Conservation (phyloP, 2,113 vertebrate species). For the Oryzias javanicus region DNA sequence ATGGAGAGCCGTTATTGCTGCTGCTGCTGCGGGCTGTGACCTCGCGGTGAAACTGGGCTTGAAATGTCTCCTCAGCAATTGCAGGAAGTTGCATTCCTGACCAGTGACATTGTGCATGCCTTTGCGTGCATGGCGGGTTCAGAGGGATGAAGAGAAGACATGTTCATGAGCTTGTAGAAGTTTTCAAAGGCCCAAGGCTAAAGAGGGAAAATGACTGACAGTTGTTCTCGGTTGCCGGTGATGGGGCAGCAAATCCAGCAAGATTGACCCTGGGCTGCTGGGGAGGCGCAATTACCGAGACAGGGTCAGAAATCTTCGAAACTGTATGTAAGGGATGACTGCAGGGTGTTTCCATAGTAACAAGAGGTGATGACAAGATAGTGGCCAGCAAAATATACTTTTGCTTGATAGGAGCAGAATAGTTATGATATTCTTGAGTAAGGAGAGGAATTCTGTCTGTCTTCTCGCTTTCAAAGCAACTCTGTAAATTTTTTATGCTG, state of each 20-base stretch:
- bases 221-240: slow-evolving; percentile 33
- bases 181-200: slow-evolving; percentile 7
- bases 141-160: background rate
- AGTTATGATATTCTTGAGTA: background rate
- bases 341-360: slow-evolving; percentile 46
- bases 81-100: slow-evolving; percentile 34
- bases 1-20: slow-evolving; percentile 59
- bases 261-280: slow-evolving; percentile 30
- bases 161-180: background rate
- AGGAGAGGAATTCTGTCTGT: background rate
- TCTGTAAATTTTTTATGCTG: slow-evolving; percentile 5
- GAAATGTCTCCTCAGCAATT: slow-evolving; percentile 54
- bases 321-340: slow-evolving; percentile 13
- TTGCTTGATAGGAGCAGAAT: background rate
- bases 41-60: slow-evolving; percentile 65
- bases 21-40: slow-evolving; percentile 63
- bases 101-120: background rate
- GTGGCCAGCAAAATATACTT: slow-evolving; percentile 13
- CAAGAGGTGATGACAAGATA: slow-evolving; percentile 9
- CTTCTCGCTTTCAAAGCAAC: background rate
- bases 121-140: background rate
- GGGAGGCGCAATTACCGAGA: slow-evolving; percentile 28
- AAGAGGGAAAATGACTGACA: slow-evolving; percentile 17
- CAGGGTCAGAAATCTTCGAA: slow-evolving; percentile 3
- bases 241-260: slow-evolving; percentile 31